Evolutionary conservation across 2,113 vertebrate species (phyloP).

Genomic region (Sitta europaea): DNA sequence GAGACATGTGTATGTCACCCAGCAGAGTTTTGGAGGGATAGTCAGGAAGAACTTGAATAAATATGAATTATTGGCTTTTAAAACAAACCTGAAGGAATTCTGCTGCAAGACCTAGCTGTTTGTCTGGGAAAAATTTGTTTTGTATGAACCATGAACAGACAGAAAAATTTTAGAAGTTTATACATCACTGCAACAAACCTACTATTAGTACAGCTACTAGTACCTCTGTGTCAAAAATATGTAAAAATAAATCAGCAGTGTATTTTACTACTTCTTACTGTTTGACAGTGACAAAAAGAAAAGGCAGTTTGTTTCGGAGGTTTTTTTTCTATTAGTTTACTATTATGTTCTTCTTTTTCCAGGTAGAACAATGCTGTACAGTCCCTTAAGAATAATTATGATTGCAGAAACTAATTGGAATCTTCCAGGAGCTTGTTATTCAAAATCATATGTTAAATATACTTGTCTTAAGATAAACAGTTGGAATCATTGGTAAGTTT

Average conservation of each 20-base stretch:
- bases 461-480: background rate
- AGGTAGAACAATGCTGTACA: background rate
- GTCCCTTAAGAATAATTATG: background rate
- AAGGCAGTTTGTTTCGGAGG: background rate
- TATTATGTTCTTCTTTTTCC: background rate
- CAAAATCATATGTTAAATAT: background rate
- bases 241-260: background rate
- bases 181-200: background rate
- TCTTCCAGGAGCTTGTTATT: background rate
- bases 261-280: background rate
- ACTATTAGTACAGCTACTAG: accelerated
- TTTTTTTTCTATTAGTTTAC: background rate
- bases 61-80: background rate
- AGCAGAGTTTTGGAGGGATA: background rate
- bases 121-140: background rate
- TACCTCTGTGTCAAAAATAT: background rate
- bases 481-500: background rate
- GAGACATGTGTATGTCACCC: background rate
- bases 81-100: background rate
- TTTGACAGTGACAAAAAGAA: background rate
- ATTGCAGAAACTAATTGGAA: background rate
- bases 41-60: background rate
- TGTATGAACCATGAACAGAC: background rate
- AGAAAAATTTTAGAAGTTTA: background rate
- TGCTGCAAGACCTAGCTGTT: background rate